Conservation (phyloP, 1,140 invertebrate genomes). For the Drosophila burlai region DNA sequence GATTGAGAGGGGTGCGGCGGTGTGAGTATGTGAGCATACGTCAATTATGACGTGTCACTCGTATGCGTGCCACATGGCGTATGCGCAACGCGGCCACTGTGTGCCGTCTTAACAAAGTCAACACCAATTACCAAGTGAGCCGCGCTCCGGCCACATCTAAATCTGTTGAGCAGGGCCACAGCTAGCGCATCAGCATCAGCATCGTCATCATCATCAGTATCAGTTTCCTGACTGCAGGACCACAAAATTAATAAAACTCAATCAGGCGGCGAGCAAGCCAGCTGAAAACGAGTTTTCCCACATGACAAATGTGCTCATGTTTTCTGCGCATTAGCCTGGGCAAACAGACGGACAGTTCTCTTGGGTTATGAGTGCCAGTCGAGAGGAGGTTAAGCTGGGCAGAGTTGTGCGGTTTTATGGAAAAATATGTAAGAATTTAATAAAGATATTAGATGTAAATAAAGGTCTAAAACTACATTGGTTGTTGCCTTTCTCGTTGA, state of each 20-base stretch:
- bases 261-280: slow-evolving; percentile 34
- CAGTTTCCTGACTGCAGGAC: slow-evolving; percentile 52
- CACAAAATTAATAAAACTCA: slow-evolving; percentile 80
- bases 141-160: neutral
- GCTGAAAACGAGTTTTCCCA: slow-evolving; percentile 27
- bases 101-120: slow-evolving; percentile 59
- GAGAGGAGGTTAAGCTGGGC: neutral
- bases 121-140: slow-evolving; percentile 43
- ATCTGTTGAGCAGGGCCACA: neutral
- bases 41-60: slow-evolving; percentile 76
- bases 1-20: neutral
- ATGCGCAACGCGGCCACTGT: slow-evolving; percentile 58
- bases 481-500: too few species aligned
- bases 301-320: slow-evolving; percentile 48
- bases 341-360: slow-evolving; percentile 20
- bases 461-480: neutral
- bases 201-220: slow-evolving; percentile 29
- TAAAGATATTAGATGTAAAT: neutral
- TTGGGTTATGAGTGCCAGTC: slow-evolving; percentile 6
- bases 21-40: slow-evolving; percentile 21
- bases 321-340: slow-evolving; percentile 62
- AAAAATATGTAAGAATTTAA: neutral
- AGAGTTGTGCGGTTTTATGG: neutral
- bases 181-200: slow-evolving; percentile 1
- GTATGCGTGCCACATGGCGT: slow-evolving; percentile 58